phyloP scores from a whole-genome alignment of 2,113 vertebrate genomes.

The Dipodomys ordii region DNA sequence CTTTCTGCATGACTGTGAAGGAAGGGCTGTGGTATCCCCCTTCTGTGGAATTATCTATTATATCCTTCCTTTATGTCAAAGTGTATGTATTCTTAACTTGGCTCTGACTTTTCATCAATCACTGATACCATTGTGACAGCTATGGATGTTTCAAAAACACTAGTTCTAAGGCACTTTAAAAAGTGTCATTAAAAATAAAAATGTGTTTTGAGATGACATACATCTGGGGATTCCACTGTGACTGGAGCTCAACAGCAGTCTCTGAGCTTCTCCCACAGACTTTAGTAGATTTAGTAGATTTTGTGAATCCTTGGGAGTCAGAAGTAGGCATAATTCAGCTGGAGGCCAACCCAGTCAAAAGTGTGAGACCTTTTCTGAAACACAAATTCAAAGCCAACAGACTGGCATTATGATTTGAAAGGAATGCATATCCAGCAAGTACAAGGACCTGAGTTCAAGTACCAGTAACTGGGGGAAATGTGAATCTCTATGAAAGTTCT shows the following conservation, averaged over 20 bases:
- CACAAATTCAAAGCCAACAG: too few relatives aligned
- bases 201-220: too few relatives aligned
- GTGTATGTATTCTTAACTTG: not conserved
- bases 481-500: not conserved
- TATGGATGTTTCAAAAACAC: not conserved
- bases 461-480: too few relatives aligned
- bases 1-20: not conserved
- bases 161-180: conserved; percentile 3
- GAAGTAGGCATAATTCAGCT: too few relatives aligned
- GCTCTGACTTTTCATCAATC: conserved; percentile 42
- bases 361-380: too few relatives aligned
- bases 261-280: not conserved
- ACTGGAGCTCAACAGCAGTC: not conserved
- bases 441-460: too few relatives aligned
- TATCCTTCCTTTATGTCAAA: not conserved
- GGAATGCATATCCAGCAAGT: too few relatives aligned
- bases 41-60: not conserved
- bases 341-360: too few relatives aligned
- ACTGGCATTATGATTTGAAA: too few relatives aligned
- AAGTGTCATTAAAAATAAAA: not conserved
- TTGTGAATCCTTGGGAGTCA: not conserved
- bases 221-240: too few relatives aligned
- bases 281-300: not conserved
- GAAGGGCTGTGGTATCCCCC: not conserved
- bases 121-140: conserved; percentile 30